Conservation (phyloP, 2,113 vertebrate species). For the Upupa epops region DNA sequence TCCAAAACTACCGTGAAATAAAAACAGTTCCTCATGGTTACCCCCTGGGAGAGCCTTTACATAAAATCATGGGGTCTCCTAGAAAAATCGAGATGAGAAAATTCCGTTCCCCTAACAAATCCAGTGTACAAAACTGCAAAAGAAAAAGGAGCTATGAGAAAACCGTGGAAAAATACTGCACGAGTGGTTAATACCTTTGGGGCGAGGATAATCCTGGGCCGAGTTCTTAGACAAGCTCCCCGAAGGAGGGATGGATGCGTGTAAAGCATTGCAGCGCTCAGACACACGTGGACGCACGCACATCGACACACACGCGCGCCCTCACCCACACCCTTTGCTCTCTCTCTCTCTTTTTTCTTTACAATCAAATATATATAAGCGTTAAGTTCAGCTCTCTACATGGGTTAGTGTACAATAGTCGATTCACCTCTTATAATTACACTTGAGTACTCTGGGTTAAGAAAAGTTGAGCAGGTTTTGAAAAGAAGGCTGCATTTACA, state of each 20-base stretch:
- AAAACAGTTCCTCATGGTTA: constrained; percentile 84
- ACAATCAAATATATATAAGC: constrained; percentile 96
- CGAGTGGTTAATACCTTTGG: constrained; percentile 74
- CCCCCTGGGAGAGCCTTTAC: constrained; percentile 80
- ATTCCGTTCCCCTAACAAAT: constrained; percentile 81
- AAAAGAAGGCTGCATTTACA: constrained; percentile 99
- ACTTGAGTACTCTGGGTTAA: constrained; percentile 97
- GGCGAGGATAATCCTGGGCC: constrained; percentile 69
- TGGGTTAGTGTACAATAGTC: constrained; percentile 92
- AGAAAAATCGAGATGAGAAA: constrained; percentile 86
- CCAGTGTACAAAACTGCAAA: constrained; percentile 83
- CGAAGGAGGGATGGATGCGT: constrained; percentile 75
- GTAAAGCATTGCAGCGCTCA: constrained; percentile 75
- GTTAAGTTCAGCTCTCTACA: constrained; percentile 90
- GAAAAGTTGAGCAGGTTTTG: constrained; percentile 90
- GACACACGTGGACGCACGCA: constrained; percentile 56
- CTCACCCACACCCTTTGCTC: constrained; percentile 60
- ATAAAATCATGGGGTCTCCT: constrained; percentile 82
- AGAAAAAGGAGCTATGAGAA: constrained; percentile 80
- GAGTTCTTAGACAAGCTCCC: constrained; percentile 79
- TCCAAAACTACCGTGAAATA: constrained; percentile 83
- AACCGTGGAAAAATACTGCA: constrained; percentile 78
- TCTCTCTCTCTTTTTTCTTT: constrained; percentile 75
- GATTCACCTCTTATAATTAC: constrained; percentile 91
- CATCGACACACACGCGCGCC: constrained; percentile 65